Conservation (phyloP, 2,888 invertebrate genomes). For the Dichetophora obliterata region DNA sequence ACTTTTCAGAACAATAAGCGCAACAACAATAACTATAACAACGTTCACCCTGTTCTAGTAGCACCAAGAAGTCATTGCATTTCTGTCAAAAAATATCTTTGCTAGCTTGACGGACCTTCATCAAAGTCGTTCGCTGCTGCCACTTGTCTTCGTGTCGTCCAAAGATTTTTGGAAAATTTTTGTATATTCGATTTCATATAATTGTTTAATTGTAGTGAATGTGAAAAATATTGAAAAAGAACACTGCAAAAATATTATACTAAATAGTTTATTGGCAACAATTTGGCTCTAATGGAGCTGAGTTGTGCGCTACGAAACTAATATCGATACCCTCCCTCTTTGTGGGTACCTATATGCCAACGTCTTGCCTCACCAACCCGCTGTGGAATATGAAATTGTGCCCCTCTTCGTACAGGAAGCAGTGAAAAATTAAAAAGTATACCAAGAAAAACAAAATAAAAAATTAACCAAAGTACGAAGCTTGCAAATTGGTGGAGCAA, state of each 20-base stretch:
- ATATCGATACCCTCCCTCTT: constrained; percentile 13
- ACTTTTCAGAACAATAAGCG: too few species aligned
- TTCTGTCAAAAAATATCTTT: too few species aligned
- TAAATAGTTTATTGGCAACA: constrained; percentile 12
- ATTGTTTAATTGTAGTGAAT: neutral
- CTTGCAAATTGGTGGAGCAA: constrained; percentile 5
- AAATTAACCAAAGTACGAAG: constrained; percentile 27
- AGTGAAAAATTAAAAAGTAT: constrained; percentile 45
- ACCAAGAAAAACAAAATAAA: constrained; percentile 43
- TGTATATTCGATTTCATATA: neutral
- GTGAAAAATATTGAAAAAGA: neutral
- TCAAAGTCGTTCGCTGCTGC: constrained; percentile 35
- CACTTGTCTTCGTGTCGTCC: constrained; percentile 46
- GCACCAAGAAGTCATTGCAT: too few species aligned
- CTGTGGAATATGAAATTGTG: constrained; percentile 12
- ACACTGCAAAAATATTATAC: neutral
- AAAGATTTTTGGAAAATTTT: constrained; percentile 32
- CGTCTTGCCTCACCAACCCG: constrained; percentile 37
- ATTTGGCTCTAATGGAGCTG: constrained; percentile 9
- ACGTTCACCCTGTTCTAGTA: too few species aligned
- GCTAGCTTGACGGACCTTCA: neutral
- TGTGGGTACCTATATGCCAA: constrained; percentile 28
- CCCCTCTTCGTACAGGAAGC: constrained; percentile 28
- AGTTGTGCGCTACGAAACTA: neutral
- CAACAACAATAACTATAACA: too few species aligned